Evolutionary conservation across 2,113 vertebrate genomes (phyloP).

Genomic region (Callaeas wilsoni): DNA sequence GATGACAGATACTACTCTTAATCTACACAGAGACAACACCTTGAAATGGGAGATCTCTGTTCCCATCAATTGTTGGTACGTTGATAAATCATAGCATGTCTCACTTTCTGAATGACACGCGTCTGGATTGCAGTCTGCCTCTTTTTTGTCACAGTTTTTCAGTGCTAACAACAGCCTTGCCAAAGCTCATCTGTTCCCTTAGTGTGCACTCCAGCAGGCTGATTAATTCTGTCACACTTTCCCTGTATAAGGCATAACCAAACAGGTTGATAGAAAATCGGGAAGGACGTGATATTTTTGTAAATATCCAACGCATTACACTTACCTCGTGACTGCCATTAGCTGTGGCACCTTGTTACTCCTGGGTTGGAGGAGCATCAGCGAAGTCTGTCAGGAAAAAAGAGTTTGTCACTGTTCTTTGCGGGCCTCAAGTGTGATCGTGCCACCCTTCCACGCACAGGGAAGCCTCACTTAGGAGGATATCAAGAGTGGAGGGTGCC

Average conservation of each 20-base stretch:
- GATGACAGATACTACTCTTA: conserved; percentile 47
- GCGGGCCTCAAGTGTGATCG: background rate
- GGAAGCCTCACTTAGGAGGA: background rate
- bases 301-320: background rate
- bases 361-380: background rate
- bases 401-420: background rate
- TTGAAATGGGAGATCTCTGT: background rate
- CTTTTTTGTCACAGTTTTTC: conserved; percentile 11
- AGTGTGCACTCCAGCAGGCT: background rate
- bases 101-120: conserved; percentile 16
- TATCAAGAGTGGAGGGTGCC: background rate
- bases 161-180: conserved; percentile 22
- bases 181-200: conserved; percentile 37
- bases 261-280: background rate
- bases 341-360: background rate
- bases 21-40: conserved; percentile 6
- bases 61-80: background rate
- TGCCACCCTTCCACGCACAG: background rate
- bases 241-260: background rate
- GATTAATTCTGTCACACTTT: conserved; percentile 38
- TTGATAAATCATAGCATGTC: conserved; percentile 45
- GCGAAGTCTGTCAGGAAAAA: background rate
- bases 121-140: conserved; percentile 35
- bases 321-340: background rate
- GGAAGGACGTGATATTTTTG: background rate